These are phyloP conservation scores for Acholoe squamosa DNA, from an alignment of 2,888 invertebrate species.

Conservation along the genomic window DNA sequence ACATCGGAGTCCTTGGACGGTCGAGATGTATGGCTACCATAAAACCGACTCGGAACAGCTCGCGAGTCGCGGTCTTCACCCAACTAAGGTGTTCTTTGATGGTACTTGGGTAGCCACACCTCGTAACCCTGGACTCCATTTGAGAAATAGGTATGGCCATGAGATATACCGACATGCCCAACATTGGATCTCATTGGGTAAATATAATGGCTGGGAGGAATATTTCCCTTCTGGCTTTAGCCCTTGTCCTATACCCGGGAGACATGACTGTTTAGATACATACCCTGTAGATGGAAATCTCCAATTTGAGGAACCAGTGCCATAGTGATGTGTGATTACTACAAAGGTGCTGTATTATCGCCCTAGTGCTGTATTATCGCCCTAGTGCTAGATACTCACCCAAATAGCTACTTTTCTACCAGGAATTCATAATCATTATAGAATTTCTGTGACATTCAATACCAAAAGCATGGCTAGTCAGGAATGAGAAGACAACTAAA, in stretches of 20 bases:
- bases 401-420: too few species aligned
- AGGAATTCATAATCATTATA: too few species aligned
- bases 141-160: constrained; percentile 77
- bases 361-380: too few species aligned
- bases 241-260: constrained; percentile 72
- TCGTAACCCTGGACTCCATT: constrained; percentile 78
- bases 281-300: constrained; percentile 79
- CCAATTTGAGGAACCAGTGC: constrained; percentile 69
- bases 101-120: constrained; percentile 77
- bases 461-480: too few species aligned
- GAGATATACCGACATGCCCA: constrained; percentile 78
- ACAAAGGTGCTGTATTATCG: too few species aligned
- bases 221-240: constrained; percentile 75
- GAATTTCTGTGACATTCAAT: too few species aligned
- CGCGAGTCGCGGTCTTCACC: constrained; percentile 68
- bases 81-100: constrained; percentile 74
- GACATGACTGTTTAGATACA: constrained; percentile 78
- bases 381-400: too few species aligned
- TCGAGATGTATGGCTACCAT: constrained; percentile 78
- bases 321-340: background rate
- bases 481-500: too few species aligned
- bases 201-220: constrained; percentile 73
- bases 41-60: constrained; percentile 74
- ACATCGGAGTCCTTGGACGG: constrained; percentile 71
- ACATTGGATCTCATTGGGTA: constrained; percentile 74